phyloP scores from a whole-genome alignment of 2,113 vertebrate species.

The Mus musculus region DNA sequence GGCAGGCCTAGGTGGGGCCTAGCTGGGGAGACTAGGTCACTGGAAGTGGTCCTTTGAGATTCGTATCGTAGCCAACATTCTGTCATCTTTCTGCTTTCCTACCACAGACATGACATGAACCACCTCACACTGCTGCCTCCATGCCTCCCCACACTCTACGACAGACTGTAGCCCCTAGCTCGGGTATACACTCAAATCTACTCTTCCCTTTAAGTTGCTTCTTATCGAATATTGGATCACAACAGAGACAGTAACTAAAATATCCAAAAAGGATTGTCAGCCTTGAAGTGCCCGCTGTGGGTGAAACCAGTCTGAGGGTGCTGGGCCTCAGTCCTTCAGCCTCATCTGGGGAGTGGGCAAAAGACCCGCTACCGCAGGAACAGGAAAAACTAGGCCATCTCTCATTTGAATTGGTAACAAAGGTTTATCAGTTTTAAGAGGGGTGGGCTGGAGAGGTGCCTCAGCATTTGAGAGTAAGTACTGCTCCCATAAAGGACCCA shows the following conservation, averaged over 20 bases:
- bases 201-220: not conserved
- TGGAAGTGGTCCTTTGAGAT: not conserved
- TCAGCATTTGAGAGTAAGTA: not conserved
- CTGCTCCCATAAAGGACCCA: not conserved
- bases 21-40: not conserved
- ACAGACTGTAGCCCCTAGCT: not conserved
- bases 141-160: not conserved
- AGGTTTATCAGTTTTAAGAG: not conserved
- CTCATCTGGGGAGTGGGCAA: not conserved
- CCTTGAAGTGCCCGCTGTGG: not conserved
- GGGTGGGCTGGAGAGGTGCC: too few relatives aligned
- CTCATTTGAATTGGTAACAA: not conserved
- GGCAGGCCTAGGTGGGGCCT: too few relatives aligned
- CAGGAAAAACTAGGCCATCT: not conserved
- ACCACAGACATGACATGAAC: not conserved
- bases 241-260: not conserved
- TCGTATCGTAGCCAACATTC: not conserved
- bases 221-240: not conserved
- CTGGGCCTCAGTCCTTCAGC: not conserved
- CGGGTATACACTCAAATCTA: not conserved
- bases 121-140: not conserved
- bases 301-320: not conserved
- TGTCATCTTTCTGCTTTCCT: not conserved
- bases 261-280: not conserved
- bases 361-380: not conserved